A percentile compares a stretch with the other conserved stretches of the same genome.
Evolutionary conservation across 2,113 vertebrate species (phyloP).

Genomic region (Vidua chalybeata): DNA sequence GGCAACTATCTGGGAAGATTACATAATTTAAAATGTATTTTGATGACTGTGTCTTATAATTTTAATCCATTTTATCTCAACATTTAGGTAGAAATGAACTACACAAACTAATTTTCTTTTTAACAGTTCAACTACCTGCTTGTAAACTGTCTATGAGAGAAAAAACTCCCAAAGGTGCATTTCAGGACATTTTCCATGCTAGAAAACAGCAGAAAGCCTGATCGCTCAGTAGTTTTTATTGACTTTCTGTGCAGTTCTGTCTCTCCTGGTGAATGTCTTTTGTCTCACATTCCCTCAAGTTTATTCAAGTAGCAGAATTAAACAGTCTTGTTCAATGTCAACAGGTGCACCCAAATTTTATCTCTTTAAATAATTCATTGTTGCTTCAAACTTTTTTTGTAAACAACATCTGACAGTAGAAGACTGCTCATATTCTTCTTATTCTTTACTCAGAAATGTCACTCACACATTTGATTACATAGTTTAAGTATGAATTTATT

Average conservation of each 20-base stretch:
- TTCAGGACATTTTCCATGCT: not conserved
- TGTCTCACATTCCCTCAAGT: not conserved
- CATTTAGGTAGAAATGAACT: not conserved
- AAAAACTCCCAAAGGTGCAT: not conserved
- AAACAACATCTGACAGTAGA: conserved; percentile 4
- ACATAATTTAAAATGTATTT: not conserved
- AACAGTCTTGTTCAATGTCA: not conserved
- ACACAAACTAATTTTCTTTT: not conserved
- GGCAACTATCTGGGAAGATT: not conserved
- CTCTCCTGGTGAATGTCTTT: not conserved
- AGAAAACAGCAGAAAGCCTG: not conserved
- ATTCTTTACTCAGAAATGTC: not conserved
- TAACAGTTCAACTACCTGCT: not conserved
- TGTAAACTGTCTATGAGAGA: not conserved
- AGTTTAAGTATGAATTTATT: not conserved
- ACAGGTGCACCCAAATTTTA: not conserved
- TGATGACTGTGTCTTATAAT: not conserved
- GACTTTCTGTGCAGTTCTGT: not conserved
- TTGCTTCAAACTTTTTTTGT: not conserved
- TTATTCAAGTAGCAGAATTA: not conserved
- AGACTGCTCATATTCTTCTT: not conserved
- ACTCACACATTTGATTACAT: not conserved
- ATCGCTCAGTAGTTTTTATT: not conserved
- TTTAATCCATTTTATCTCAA: not conserved
- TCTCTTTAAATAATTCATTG: not conserved